Percentiles rank a stretch among this genome's conserved stretches.
Conservation (phyloP, 2,888 invertebrate species). For the Orgyia antiqua region DNA sequence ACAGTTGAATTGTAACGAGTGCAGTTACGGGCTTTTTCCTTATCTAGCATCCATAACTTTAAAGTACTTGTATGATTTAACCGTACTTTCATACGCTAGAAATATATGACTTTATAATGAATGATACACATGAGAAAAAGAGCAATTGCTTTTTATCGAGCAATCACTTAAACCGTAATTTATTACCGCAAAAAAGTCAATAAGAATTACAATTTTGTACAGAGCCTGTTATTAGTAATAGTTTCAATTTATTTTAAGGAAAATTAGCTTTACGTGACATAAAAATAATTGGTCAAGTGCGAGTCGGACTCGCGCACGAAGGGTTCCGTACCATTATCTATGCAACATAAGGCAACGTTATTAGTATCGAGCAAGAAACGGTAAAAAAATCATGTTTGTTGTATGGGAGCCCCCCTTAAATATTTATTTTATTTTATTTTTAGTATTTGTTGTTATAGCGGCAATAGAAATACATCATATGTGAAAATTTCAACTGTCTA, state of each 20-base stretch:
- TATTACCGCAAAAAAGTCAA: background rate
- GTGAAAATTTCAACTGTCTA: too few relatives aligned
- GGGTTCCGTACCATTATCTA: too few relatives aligned
- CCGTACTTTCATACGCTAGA: conserved; percentile 5
- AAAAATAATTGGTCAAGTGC: too few relatives aligned
- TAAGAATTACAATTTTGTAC: conserved; percentile 10
- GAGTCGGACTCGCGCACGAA: too few relatives aligned
- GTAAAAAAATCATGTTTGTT: too few relatives aligned
- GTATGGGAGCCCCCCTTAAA: too few relatives aligned
- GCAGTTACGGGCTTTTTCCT: conserved; percentile 15
- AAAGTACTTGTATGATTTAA: conserved; percentile 9
- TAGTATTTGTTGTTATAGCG: too few relatives aligned
- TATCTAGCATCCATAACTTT: conserved; percentile 7
- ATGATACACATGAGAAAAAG: conserved; percentile 4
- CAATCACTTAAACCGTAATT: background rate
- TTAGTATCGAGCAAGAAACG: too few relatives aligned
- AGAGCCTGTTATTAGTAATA: conserved; percentile 1
- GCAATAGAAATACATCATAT: too few relatives aligned
- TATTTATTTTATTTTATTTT: too few relatives aligned
- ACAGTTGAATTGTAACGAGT: conserved; percentile 14
- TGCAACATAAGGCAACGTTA: too few relatives aligned
- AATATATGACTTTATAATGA: conserved; percentile 5
- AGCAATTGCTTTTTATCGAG: background rate
- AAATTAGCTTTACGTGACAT: conserved; percentile 15
- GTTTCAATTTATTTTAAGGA: conserved; percentile 9